Evolutionary conservation across 2,113 vertebrate species (phyloP).

Genomic region (Tragelaphus imberbis): DNA sequence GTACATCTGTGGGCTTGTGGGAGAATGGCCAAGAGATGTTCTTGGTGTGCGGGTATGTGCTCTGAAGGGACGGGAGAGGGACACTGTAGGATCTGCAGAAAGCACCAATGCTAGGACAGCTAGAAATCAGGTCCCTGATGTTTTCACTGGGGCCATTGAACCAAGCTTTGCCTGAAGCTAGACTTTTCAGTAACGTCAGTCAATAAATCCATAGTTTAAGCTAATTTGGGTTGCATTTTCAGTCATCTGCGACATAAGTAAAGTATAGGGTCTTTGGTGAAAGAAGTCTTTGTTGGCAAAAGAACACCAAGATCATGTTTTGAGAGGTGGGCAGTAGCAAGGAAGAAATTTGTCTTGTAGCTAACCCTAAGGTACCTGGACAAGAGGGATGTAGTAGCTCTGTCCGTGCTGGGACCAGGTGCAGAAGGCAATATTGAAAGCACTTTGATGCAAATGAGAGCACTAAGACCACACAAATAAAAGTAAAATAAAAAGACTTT

Average conservation of each 20-base stretch:
- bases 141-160: neutral
- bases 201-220: neutral
- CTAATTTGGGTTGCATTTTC: neutral
- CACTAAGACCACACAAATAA: neutral
- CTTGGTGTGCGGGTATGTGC: neutral
- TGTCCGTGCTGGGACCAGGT: neutral
- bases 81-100: neutral
- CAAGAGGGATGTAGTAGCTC: too few species aligned
- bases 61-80: neutral
- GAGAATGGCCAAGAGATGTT: neutral
- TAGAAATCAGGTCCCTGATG: neutral
- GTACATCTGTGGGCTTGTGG: too few species aligned
- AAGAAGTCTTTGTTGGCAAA: neutral
- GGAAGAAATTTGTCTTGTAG: neutral
- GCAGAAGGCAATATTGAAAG: neutral
- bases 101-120: neutral
- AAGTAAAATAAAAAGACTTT: neutral
- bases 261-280: neutral
- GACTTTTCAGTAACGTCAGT: neutral
- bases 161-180: neutral
- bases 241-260: neutral
- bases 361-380: neutral
- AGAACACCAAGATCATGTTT: neutral
- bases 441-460: neutral
- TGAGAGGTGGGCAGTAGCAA: neutral